Conservation (phyloP, 2,797 vertebrate genomes). For the Poecilia wingei region DNA sequence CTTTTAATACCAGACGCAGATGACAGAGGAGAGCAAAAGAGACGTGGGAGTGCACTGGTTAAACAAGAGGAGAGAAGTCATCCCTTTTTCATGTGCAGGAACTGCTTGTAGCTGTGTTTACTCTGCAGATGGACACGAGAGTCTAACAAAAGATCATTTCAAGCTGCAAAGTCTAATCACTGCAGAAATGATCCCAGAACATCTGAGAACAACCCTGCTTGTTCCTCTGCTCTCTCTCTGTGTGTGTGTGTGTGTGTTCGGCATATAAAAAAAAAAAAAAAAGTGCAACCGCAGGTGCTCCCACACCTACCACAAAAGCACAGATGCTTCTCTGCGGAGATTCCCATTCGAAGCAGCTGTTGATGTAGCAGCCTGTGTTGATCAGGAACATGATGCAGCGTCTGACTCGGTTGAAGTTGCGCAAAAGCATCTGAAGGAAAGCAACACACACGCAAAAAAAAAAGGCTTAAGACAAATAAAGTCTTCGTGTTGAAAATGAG, state of each 20-base stretch:
- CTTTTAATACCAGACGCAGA: conserved; percentile 85
- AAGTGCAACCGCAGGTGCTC: not conserved
- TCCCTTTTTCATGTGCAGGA: conserved; percentile 42
- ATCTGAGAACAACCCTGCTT: not conserved
- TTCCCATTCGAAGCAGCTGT: conserved; percentile 98
- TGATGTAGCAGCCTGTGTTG: conserved; percentile 91
- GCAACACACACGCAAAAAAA: not conserved
- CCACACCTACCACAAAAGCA: conserved; percentile 91
- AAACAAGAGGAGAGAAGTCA: conserved; percentile 32
- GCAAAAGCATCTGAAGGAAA: conserved; percentile 86
- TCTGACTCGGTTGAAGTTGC: conserved; percentile 91
- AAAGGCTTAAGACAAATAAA: not conserved
- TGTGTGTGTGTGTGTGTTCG: not conserved
- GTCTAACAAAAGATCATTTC: conserved; percentile 27
- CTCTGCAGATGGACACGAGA: conserved; percentile 30
- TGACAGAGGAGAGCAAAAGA: conserved; percentile 55
- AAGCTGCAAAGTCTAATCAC: not conserved
- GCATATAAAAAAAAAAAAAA: conserved; percentile 7
- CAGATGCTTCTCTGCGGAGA: conserved; percentile 96
- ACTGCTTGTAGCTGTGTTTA: conserved; percentile 38
- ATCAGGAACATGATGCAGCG: conserved; percentile 92
- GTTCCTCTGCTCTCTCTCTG: not conserved
- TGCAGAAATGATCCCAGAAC: not conserved
- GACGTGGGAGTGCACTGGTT: conserved; percentile 41
- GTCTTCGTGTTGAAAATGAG: conserved; percentile 1